A percentile compares a stretch with the other conserved stretches of the same genome.
Conservation (phyloP, 2,888 invertebrate species). For the Icerya purchasi region DNA sequence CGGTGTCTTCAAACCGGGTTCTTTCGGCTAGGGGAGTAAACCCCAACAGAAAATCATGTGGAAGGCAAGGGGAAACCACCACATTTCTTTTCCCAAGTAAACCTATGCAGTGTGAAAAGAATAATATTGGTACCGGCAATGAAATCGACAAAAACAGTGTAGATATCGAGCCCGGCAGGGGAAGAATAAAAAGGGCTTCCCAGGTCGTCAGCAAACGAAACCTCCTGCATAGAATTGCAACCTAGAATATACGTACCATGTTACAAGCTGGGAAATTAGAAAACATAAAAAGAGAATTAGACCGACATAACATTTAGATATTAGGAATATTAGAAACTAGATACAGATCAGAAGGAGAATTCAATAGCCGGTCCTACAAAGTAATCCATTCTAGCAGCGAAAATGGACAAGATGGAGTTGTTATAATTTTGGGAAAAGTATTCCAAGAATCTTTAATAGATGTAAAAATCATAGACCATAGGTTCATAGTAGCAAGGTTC, state of each 20-base stretch:
- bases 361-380: neutral
- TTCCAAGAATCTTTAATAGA: neutral
- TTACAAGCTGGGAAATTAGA: neutral
- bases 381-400: neutral
- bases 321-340: neutral
- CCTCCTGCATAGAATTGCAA: neutral
- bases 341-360: neutral
- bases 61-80: neutral
- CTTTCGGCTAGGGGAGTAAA: neutral
- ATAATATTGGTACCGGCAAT: neutral
- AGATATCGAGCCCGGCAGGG: neutral
- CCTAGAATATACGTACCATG: neutral
- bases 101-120: neutral
- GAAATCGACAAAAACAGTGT: neutral
- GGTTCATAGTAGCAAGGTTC: neutral
- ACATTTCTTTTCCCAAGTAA: neutral
- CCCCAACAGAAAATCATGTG: neutral
- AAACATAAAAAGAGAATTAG: neutral
- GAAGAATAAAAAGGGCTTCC: neutral
- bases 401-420: neutral
- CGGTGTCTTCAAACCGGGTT: no score
- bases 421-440: neutral
- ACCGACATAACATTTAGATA: neutral
- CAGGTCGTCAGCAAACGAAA: neutral
- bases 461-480: neutral